Conservation (phyloP, 2,888 invertebrate species). For the Cepaea hortensis region DNA sequence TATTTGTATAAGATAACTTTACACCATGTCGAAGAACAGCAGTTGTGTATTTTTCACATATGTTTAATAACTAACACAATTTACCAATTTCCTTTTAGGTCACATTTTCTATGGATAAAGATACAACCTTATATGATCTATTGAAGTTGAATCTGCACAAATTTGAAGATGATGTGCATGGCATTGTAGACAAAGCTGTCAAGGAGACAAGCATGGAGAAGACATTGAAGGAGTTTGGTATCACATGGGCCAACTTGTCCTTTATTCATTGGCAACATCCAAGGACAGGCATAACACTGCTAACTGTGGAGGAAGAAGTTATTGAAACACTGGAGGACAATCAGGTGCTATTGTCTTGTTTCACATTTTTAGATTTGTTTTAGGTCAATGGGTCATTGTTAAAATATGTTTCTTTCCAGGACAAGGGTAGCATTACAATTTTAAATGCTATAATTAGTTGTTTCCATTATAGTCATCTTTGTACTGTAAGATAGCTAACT, state of each 20-base stretch:
- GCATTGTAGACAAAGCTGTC: constrained; percentile 97
- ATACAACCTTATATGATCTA: constrained; percentile 92
- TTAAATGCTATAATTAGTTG: too few species aligned
- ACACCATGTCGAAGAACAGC: too few species aligned
- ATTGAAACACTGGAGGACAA: constrained; percentile 98
- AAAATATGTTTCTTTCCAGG: too few species aligned
- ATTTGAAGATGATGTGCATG: constrained; percentile 96
- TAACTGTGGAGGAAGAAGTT: constrained; percentile 93
- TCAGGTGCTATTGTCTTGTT: constrained; percentile 81
- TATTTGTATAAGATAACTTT: neutral
- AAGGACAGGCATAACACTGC: constrained; percentile 88
- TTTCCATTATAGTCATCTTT: too few species aligned
- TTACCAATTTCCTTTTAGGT: constrained; percentile 80
- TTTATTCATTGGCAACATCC: constrained; percentile 89
- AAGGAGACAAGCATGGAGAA: constrained; percentile 99
- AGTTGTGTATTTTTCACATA: too few species aligned
- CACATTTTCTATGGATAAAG: constrained; percentile 93
- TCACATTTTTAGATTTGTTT: too few species aligned
- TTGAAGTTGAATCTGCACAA: constrained; percentile 93
- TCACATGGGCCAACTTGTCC: constrained; percentile 94
- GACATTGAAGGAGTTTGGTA: constrained; percentile 87
- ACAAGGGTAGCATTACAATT: too few species aligned
- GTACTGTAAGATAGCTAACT: too few species aligned
- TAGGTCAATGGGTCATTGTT: too few species aligned
- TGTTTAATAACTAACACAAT: neutral